Percentiles rank a stretch among this genome's conserved stretches.
phyloP scores from a whole-genome alignment of 2,888 invertebrate genomes.

The Ceramica pisi region DNA sequence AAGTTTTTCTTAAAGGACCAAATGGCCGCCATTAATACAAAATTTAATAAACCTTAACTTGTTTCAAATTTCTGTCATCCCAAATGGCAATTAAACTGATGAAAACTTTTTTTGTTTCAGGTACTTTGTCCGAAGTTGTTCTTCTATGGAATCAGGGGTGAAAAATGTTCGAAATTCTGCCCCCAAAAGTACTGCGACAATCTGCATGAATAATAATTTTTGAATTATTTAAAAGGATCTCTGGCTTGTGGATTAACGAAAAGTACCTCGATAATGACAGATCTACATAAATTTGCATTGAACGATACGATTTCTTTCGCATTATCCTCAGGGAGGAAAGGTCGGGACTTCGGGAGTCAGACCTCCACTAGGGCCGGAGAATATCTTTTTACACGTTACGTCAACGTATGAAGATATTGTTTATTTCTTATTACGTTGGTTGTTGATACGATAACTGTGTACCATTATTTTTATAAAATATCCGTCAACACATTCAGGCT shows the following conservation, averaged over 20 bases:
- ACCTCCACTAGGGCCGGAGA: neutral
- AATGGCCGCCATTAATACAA: constrained; percentile 38
- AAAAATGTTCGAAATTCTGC: constrained; percentile 33
- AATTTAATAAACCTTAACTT: constrained; percentile 55
- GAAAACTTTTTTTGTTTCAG: constrained; percentile 64
- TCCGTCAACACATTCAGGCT: too few species aligned
- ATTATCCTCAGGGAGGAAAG: constrained; percentile 59
- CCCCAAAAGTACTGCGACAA: constrained; percentile 62
- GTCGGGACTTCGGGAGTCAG: constrained; percentile 7
- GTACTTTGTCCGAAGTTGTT: constrained; percentile 55
- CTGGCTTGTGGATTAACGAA: constrained; percentile 76
- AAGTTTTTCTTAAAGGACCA: constrained; percentile 3
- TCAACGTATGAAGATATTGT: neutral
- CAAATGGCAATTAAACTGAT: constrained; percentile 61
- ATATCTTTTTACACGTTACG: neutral
- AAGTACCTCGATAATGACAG: constrained; percentile 67
- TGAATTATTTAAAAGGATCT: constrained; percentile 76
- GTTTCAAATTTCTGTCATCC: constrained; percentile 42
- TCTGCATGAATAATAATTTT: constrained; percentile 81
- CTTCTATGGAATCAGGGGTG: constrained; percentile 38
- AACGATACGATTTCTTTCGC: constrained; percentile 62
- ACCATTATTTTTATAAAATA: too few species aligned
- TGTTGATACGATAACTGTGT: neutral
- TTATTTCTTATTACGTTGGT: neutral
- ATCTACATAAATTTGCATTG: constrained; percentile 79